These are phyloP conservation scores for Enteromius radiatus DNA, from an alignment of 2,797 vertebrate species.

Conservation along the genomic window DNA sequence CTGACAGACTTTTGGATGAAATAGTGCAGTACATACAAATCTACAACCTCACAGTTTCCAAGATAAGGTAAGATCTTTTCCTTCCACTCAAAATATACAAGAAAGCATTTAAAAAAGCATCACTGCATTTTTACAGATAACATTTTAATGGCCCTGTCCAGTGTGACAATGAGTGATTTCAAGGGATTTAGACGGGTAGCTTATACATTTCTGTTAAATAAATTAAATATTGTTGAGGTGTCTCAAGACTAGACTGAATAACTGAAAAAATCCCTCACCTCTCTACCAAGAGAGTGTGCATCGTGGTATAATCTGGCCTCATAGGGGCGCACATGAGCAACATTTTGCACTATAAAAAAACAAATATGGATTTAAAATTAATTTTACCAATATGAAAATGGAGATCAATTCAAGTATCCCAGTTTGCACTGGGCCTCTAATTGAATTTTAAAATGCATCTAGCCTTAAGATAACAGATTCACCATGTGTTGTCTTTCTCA, in stretches of 20 bases:
- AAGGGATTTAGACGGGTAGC: neutral
- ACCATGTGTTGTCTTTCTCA: constrained; percentile 67
- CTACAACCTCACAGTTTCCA: constrained; percentile 95
- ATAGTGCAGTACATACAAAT: constrained; percentile 98
- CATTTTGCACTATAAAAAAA: neutral
- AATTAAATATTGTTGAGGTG: neutral
- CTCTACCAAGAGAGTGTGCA: neutral
- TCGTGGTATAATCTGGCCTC: neutral
- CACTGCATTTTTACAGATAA: neutral
- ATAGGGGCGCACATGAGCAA: neutral
- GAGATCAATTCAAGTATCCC: neutral
- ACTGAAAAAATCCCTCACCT: neutral
- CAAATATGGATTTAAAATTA: neutral
- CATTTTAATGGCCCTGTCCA: too few relatives aligned
- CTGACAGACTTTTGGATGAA: constrained; percentile 96
- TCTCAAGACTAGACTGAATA: neutral
- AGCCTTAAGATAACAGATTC: neutral
- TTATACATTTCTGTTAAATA: neutral
- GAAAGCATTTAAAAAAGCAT: neutral
- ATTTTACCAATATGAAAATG: neutral
- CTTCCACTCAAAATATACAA: neutral
- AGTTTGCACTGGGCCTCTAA: neutral
- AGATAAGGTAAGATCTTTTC: constrained; percentile 89
- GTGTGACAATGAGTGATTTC: neutral
- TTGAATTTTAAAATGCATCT: neutral